A percentile compares a stretch with the other conserved stretches of the same genome.
Evolutionary conservation across 2,797 vertebrate species (phyloP).

Genomic region (Sandelia bainsii): DNA sequence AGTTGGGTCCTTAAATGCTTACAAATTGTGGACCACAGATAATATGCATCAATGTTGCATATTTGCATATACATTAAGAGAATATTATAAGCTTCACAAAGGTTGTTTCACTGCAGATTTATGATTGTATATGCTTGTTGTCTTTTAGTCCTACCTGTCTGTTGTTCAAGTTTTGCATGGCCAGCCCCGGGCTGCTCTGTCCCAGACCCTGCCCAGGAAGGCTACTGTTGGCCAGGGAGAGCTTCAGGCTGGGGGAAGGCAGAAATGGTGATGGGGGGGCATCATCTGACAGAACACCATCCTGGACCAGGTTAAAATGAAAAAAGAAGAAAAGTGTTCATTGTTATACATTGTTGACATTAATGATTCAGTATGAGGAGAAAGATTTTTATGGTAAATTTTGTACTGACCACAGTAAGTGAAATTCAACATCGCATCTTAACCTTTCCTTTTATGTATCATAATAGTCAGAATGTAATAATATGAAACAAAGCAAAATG

Average conservation of each 20-base stretch:
- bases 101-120: background rate
- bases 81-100: too few relatives aligned
- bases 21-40: background rate
- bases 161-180: conserved; percentile 99
- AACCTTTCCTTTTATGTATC: background rate
- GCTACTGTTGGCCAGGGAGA: conserved; percentile 97
- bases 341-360: background rate
- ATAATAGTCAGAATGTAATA: background rate
- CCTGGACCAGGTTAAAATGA: conserved; percentile 84
- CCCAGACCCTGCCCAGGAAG: conserved; percentile 97
- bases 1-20: background rate
- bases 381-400: background rate
- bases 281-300: conserved; percentile 96
- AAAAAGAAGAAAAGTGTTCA: conserved; percentile 3
- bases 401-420: background rate
- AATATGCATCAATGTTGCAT: background rate
- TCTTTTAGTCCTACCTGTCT: conserved; percentile 89
- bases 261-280: conserved; percentile 98
- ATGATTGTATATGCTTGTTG: too few relatives aligned
- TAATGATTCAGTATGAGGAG: background rate
- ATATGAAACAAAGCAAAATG: background rate
- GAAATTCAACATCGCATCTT: background rate
- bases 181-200: conserved; percentile 95
- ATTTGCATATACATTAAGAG: too few relatives aligned
- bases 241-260: conserved; percentile 99